A percentile compares a stretch with the other conserved stretches of the same genome.
phyloP scores from a whole-genome alignment of 2,113 vertebrate genomes.

The Periophthalmodon schlosseri region DNA sequence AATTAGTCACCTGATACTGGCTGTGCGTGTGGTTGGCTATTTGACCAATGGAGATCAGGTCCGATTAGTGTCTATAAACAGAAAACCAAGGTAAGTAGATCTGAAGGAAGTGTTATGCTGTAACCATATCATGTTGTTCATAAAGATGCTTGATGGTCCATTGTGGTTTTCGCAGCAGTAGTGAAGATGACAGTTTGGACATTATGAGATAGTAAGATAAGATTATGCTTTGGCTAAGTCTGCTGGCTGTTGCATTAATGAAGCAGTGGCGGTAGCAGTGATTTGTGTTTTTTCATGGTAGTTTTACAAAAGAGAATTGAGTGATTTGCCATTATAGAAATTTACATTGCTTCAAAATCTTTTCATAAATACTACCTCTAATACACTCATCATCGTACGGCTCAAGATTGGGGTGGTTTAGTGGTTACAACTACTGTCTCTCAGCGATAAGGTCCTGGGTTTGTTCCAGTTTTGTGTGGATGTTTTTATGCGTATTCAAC shows the following conservation, averaged over 20 bases:
- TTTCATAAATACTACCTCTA: too few species aligned
- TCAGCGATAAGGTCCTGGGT: too few species aligned
- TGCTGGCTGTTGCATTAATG: too few species aligned
- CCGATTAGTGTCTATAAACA: constrained; percentile 14
- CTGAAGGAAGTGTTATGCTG: constrained; percentile 1
- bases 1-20: constrained; percentile 30
- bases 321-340: too few species aligned
- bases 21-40: constrained; percentile 17
- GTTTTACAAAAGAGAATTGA: too few species aligned
- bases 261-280: background rate
- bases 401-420: too few species aligned
- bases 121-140: background rate
- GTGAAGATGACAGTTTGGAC: background rate
- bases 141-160: background rate
- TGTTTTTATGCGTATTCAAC: too few species aligned
- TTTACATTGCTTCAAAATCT: too few species aligned
- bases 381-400: too few species aligned
- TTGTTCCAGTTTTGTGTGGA: too few species aligned
- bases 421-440: too few species aligned
- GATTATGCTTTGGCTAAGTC: background rate
- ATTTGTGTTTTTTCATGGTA: background rate
- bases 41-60: constrained; percentile 12
- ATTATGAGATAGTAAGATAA: background rate
- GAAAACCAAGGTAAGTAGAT: constrained; percentile 16
- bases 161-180: background rate